A percentile compares a stretch with the other conserved stretches of the same genome.
Evolutionary conservation across 2,797 vertebrate genomes (phyloP).

Genomic region (Pygocentrus nattereri): DNA sequence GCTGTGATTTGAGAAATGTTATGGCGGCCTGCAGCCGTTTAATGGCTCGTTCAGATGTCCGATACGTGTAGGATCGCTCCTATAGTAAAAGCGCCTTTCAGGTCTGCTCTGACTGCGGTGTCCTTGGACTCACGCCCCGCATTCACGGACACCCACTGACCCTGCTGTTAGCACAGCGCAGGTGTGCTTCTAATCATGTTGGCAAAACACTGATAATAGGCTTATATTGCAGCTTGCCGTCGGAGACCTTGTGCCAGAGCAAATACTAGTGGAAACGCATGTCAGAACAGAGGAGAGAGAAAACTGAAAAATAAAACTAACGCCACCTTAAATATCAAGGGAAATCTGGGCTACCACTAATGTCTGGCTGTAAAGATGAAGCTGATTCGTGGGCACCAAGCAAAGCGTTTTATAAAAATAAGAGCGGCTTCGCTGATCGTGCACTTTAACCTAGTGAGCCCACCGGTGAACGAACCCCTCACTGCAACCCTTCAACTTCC

Average conservation of each 20-base stretch:
- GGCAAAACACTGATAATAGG: conserved; percentile 10
- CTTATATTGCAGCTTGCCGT: neutral
- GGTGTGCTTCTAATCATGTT: neutral
- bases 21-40: too few species aligned
- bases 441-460: conserved; percentile 57
- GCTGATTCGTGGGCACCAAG: neutral
- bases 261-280: too few species aligned
- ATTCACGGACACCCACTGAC: conserved; percentile 33
- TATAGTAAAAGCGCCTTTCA: neutral
- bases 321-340: neutral
- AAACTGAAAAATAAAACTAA: neutral
- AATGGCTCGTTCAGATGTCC: neutral
- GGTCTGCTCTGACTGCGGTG: conserved; percentile 62
- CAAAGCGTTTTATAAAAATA: too few species aligned
- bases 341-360: neutral
- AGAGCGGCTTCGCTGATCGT: neutral
- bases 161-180: conserved; percentile 6
- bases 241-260: conserved; percentile 6
- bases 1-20: neutral
- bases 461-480: neutral
- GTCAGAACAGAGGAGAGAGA: neutral
- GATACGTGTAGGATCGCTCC: neutral
- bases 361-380: neutral
- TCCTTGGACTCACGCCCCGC: conserved; percentile 67
- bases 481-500: neutral